These are phyloP conservation scores for Propithecus deckenii DNA, from an alignment of 2,797 vertebrate genomes.

Conservation along the genomic window DNA sequence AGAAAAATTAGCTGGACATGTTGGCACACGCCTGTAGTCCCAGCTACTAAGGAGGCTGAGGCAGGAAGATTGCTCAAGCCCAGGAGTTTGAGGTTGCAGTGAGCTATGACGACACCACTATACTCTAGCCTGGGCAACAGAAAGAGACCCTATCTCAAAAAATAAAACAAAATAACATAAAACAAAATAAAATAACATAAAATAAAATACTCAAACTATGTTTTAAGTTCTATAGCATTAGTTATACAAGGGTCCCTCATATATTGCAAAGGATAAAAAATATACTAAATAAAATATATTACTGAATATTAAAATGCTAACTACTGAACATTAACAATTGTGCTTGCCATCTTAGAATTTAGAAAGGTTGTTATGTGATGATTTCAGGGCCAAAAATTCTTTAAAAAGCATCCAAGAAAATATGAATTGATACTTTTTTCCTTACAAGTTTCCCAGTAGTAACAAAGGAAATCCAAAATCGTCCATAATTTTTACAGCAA, in stretches of 20 bases:
- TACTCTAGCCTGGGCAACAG: neutral
- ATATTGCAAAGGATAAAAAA: neutral
- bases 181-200: neutral
- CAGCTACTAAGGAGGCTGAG: neutral
- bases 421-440: neutral
- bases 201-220: neutral
- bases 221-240: neutral
- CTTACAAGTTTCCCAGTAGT: neutral
- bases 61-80: neutral
- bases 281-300: neutral
- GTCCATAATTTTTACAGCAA: neutral
- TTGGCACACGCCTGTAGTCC: neutral
- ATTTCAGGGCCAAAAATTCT: neutral
- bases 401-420: constrained; percentile 9
- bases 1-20: neutral
- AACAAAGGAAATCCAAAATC: constrained; percentile 5
- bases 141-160: neutral
- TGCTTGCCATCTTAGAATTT: constrained; percentile 14
- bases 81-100: neutral
- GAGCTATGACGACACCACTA: neutral
- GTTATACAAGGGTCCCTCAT: neutral
- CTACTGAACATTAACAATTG: neutral
- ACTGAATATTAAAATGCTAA: neutral
- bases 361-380: neutral
- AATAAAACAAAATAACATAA: neutral